Base-by-base conservation (phyloP, 1,140 invertebrate species). In the Dendrolimus kikuchii region DNA sequence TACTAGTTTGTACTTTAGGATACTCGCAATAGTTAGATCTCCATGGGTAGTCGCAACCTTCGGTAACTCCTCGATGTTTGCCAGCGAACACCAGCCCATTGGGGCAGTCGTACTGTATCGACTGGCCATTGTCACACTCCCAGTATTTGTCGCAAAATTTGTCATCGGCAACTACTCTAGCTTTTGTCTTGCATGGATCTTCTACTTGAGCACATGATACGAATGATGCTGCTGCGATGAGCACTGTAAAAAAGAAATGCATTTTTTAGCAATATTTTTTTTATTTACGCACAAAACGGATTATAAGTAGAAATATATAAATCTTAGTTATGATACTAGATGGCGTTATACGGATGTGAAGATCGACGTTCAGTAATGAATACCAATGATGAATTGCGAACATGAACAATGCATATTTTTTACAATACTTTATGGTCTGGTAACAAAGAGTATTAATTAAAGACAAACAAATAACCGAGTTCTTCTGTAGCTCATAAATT, bases 41-140 rank as follows among this genome's bases (percentile, higher is more conserved):
- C 94, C 95, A 95, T 0, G 95, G 95, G 74, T 96, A 96, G 83
- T 96, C 95, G 68, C 95, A 96, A 5, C 94, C 94, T 74, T 96
- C 94, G 2, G 94, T 94, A 0, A 96, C 94, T 4, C 95, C 95
- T 38, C 94, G 88, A 71, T 95, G 92, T 74, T 95, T 95, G 0
- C 95, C 95, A 39, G 95, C 94, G 83, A 95, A 97, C 4, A 96
- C 95, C 38, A 96, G 81, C 5, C 95, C 95, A 70, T 96, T 97
- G 40, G 95, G 95, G 77, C 95, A 97, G 85, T 96, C 94, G 76
- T 95, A 95, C 40, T 95, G 86, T 58, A 95, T 92, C 0, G 93
- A 91, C 65, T 94, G 92, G 0, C 93, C 93, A 57, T 86, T 88
- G 56, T 88, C 86, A 70, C 95, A 96, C 76, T 96, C 94, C 94